phyloP scores from a whole-genome alignment of 2,888 invertebrate genomes.

The Cerastis leucographa region DNA sequence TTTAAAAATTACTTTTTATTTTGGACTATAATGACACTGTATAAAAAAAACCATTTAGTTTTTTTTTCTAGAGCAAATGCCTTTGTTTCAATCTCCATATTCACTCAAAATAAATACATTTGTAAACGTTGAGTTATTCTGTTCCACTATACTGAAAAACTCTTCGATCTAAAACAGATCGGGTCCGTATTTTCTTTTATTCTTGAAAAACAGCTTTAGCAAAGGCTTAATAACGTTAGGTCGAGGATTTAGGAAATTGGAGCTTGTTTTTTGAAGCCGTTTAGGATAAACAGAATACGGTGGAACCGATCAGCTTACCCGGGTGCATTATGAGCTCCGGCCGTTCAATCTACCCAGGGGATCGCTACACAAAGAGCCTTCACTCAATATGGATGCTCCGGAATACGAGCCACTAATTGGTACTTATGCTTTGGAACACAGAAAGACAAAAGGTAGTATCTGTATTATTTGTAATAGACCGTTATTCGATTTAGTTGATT shows the following conservation, averaged over 20 bases:
- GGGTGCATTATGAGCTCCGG: slow-evolving; percentile 43
- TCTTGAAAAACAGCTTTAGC: slow-evolving; percentile 33
- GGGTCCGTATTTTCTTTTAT: slow-evolving; percentile 16
- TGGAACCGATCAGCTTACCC: slow-evolving; percentile 49
- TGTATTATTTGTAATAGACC: slow-evolving; percentile 1
- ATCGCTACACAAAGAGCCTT: slow-evolving; percentile 36
- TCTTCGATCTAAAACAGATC: slow-evolving; percentile 12
- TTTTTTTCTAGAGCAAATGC: too few relatives aligned
- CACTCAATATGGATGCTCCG: slow-evolving; percentile 24
- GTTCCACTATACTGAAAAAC: background rate
- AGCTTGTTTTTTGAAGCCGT: slow-evolving; percentile 46
- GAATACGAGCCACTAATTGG: slow-evolving; percentile 50
- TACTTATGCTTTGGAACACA: slow-evolving; percentile 18
- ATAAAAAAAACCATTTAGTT: background rate
- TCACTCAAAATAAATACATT: slow-evolving; percentile 3
- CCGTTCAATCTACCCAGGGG: slow-evolving; percentile 44
- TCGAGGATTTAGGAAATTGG: slow-evolving; percentile 54
- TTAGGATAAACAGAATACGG: slow-evolving; percentile 54
- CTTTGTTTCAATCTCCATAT: background rate
- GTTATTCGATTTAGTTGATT: background rate
- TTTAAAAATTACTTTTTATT: background rate
- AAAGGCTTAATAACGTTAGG: slow-evolving; percentile 37
- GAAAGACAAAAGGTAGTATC: background rate
- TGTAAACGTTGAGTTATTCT: background rate
- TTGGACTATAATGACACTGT: background rate